Base-by-base conservation (phyloP, 2,797 vertebrate species). In the Protonibea diacanthus region DNA sequence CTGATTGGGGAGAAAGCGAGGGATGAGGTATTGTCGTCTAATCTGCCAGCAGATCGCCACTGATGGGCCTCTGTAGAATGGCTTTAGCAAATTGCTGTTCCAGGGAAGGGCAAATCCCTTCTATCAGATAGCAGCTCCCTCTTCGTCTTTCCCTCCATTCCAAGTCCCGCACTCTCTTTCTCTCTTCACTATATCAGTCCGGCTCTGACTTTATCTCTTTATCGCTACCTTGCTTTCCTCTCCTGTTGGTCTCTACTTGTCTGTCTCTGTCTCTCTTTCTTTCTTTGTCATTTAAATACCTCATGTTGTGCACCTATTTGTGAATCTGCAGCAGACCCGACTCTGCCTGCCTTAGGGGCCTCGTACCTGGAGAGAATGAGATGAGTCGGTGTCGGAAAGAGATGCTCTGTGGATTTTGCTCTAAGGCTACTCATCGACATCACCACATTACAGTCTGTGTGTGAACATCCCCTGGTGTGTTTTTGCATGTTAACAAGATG, bases 71-170 rank as follows among this genome's bases (percentile, higher is more conserved):
- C 89, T 91, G 92, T 90, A 93, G 93, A 93, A 93, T 93, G 93
- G 93, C 93, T 94, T 94, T 91, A 92, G 92, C 93, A 94, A 94
- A 94, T 94, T 93, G 94, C 91, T 94, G 92, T 93, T 93, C 90
- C 89, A 90, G 89, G 86, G 91, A 89, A 88, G 88, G 92, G 82
- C 91, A 95, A 95, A 95, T 94, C 93, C 91, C 87, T 88, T 91
- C 87, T 84, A 93, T 94, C 93, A 92, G 92, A 93, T 92, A 92
- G 78, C 78, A 82, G 85, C 86, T 88, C 87, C 86, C 71, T 74
- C 84, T 83, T 88, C 84, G 88, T 88, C 89, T 86, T 88, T 89
- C 82, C 52, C 80, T 90, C 75, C 71, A 56, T 81, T 61, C 77
- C 80, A 73, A 84, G 85, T 84, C 81, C 60, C 25, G n/a, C 82